These are phyloP conservation scores for Pterostichus niger DNA, from an alignment of 2,888 invertebrate species.

Conservation along the genomic window DNA sequence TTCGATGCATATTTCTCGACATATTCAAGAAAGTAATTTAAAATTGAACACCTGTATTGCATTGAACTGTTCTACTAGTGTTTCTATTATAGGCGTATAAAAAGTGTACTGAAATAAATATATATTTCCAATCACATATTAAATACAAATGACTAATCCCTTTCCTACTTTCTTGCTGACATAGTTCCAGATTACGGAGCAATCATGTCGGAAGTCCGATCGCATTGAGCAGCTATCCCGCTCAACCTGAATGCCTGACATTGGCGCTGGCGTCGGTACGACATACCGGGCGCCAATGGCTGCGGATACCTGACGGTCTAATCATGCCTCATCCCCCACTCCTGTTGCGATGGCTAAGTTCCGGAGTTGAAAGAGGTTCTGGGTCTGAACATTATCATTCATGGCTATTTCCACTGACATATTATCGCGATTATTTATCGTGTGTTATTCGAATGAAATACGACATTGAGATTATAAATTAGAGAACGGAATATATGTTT, in stretches of 20 bases:
- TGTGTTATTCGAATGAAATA: constrained; percentile 20
- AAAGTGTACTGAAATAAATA: no score
- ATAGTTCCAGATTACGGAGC: background rate
- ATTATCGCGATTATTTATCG: constrained; percentile 40
- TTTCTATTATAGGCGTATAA: no score
- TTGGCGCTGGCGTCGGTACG: constrained; percentile 37
- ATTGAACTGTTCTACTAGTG: no score
- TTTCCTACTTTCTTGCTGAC: background rate
- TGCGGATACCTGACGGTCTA: constrained; percentile 46
- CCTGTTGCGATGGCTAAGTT: background rate
- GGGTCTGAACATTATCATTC: constrained; percentile 29
- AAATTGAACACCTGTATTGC: no score
- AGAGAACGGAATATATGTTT: no score
- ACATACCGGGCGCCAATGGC: constrained; percentile 26
- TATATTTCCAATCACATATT: no score
- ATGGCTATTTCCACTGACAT: constrained; percentile 18
- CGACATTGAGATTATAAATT: background rate
- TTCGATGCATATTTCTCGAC: no score
- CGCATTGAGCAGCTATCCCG: background rate
- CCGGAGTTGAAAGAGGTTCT: background rate
- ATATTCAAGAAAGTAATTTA: no score
- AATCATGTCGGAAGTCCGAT: constrained; percentile 9
- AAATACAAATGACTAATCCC: background rate
- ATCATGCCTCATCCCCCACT: constrained; percentile 9
- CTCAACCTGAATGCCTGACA: constrained; percentile 12